Percentiles rank a stretch among this genome's conserved stretches.
Conservation (phyloP, 2,888 invertebrate genomes). For the Zaprionus obscuricornis region DNA sequence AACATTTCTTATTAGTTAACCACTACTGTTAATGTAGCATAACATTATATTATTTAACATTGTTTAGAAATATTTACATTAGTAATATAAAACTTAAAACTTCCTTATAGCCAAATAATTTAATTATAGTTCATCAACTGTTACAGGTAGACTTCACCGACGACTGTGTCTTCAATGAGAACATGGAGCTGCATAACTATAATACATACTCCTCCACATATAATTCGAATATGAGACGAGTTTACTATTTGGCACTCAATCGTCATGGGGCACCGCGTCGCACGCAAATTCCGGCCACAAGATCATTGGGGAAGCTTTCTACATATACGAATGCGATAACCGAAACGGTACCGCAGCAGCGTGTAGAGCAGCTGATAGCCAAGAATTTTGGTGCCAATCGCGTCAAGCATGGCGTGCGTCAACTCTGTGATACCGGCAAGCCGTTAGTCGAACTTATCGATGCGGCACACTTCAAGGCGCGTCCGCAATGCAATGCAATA, state of each 20-base stretch:
- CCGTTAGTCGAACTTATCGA: conserved; percentile 82
- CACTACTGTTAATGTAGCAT: no score
- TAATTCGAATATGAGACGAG: conserved; percentile 88
- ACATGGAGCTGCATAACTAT: conserved; percentile 92
- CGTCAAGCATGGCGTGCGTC: conserved; percentile 83
- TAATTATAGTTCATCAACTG: conserved; percentile 82
- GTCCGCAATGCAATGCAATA: conserved; percentile 82
- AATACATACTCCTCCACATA: conserved; percentile 92
- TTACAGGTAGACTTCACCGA: conserved; percentile 93
- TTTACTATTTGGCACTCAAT: conserved; percentile 90
- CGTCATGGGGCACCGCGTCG: conserved; percentile 89
- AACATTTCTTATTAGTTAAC: no score
- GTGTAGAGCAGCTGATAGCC: conserved; percentile 84
- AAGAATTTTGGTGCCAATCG: conserved; percentile 84
- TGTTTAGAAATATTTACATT: no score
- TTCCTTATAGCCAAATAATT: conserved; percentile 75
- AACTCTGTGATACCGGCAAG: conserved; percentile 84
- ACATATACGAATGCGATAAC: conserved; percentile 90
- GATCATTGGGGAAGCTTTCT: conserved; percentile 89
- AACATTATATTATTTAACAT: no score
- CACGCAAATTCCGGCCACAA: conserved; percentile 88
- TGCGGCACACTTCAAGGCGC: conserved; percentile 83
- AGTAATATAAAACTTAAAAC: no score
- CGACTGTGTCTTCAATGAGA: conserved; percentile 94
- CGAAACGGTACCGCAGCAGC: conserved; percentile 85